These are phyloP conservation scores for Onthophagus taurus DNA, from an alignment of 1,140 invertebrate genomes.

Conservation along the genomic window DNA sequence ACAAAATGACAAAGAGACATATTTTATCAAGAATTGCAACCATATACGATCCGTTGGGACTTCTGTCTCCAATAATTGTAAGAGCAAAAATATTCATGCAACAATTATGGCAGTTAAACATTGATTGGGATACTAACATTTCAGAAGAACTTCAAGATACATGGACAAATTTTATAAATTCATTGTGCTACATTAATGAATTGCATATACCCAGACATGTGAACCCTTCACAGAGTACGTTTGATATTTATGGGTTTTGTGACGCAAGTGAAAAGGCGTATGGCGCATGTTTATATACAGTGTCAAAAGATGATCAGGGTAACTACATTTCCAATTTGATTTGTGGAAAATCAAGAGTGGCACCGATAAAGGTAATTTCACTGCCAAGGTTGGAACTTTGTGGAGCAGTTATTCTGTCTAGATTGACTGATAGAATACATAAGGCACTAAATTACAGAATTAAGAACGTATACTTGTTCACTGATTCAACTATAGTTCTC, in stretches of 20 bases:
- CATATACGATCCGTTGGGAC: slow-evolving; percentile 32
- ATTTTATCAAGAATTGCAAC: slow-evolving; percentile 30
- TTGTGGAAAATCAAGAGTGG: slow-evolving; percentile 3
- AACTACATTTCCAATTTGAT: not conserved
- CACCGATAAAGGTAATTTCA: not conserved
- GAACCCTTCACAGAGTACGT: not conserved
- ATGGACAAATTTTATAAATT: slow-evolving; percentile 19
- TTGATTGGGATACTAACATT: slow-evolving; percentile 34
- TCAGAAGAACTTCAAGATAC: slow-evolving; percentile 13
- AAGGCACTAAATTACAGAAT: slow-evolving; percentile 10
- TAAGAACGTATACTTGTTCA: slow-evolving; percentile 28
- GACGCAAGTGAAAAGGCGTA: slow-evolving; percentile 12
- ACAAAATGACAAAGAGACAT: slow-evolving; percentile 20
- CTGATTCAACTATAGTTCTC: slow-evolving; percentile 34
- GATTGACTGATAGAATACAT: not conserved
- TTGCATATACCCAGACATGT: not conserved
- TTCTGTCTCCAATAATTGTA: slow-evolving; percentile 33
- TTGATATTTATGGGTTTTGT: slow-evolving; percentile 18
- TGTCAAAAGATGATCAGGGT: not conserved
- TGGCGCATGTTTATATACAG: slow-evolving; percentile 2
- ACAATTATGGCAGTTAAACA: slow-evolving; percentile 28
- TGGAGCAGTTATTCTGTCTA: not conserved
- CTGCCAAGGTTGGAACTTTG: slow-evolving; percentile 4
- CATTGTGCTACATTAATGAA: slow-evolving; percentile 4
- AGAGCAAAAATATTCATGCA: slow-evolving; percentile 37